These are phyloP conservation scores for Cliona cf. orientalis DNA, from an alignment of 37 sponge, comb jelly and placozoan species.

Conservation along the genomic window DNA sequence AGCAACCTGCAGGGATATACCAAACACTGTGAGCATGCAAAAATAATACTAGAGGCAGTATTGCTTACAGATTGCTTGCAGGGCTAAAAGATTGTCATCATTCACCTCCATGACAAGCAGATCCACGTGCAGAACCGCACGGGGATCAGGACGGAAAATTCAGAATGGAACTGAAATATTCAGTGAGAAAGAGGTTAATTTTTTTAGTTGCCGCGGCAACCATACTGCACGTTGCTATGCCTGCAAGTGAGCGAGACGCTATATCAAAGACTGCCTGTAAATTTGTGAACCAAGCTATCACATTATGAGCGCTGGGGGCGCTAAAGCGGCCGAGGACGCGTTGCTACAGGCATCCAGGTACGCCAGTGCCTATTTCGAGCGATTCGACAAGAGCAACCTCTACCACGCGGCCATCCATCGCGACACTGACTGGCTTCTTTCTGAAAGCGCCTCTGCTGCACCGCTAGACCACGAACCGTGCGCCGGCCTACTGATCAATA, in stretches of 20 bases:
- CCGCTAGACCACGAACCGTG: not conserved
- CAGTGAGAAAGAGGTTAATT: no score
- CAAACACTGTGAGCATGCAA: not conserved
- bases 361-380: conserved; percentile 72
- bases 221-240: not conserved
- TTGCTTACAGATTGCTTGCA: no score
- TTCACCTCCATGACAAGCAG: no score
- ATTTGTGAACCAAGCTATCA: not conserved
- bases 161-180: no score
- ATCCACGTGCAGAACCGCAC: no score
- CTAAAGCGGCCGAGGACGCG: conserved; percentile 25
- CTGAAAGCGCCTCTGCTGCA: not conserved
- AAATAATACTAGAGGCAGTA: no score
- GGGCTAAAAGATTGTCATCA: no score
- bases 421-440: conserved; percentile 73
- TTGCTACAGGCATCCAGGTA: conserved; percentile 41
- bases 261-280: conserved; percentile 2
- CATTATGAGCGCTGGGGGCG: not conserved
- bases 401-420: conserved; percentile 56
- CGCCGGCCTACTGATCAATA: not conserved
- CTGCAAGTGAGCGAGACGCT: not conserved
- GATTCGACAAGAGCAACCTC: conserved; percentile 61
- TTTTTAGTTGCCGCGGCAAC: not conserved
- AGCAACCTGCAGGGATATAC: conserved; percentile 4
- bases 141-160: no score